These are phyloP conservation scores for Corythoichthys haematopterus DNA, from an alignment of 2,113 vertebrate genomes.

Conservation along the genomic window DNA sequence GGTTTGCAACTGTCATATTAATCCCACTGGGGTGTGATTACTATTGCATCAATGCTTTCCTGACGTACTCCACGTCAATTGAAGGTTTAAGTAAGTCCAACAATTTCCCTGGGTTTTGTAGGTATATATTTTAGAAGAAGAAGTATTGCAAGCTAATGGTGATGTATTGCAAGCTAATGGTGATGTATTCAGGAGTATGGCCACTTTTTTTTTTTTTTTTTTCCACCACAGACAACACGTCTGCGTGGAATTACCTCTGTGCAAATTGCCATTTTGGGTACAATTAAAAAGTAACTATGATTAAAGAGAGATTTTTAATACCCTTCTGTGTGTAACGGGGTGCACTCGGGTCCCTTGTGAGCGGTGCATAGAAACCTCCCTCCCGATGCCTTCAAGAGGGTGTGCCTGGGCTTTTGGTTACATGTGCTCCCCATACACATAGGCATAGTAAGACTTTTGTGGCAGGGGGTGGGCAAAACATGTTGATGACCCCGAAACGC, in stretches of 20 bases:
- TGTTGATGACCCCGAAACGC: too few species aligned
- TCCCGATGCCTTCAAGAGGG: too few species aligned
- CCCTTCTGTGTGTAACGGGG: background rate
- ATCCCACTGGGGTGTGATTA: slow-evolving; percentile 68
- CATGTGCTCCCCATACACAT: slow-evolving; percentile 6
- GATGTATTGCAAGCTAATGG: background rate
- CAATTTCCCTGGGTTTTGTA: slow-evolving; percentile 7
- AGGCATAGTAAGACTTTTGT: too few species aligned
- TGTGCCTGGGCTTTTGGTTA: too few species aligned
- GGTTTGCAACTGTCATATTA: slow-evolving; percentile 56
- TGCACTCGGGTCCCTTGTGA: too few species aligned
- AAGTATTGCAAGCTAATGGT: background rate
- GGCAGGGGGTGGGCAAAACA: too few species aligned
- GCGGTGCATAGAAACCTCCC: too few species aligned
- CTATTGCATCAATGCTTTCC: slow-evolving; percentile 48
- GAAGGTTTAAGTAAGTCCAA: slow-evolving; percentile 30
- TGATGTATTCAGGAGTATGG: background rate
- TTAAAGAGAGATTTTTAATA: slow-evolving; percentile 43
- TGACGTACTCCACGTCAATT: slow-evolving; percentile 41
- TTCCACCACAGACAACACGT: slow-evolving; percentile 3
- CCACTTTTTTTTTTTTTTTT: background rate
- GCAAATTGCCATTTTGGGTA: slow-evolving; percentile 47
- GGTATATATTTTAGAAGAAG: background rate
- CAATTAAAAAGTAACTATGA: slow-evolving; percentile 31
- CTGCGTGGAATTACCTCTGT: slow-evolving; percentile 33